Evolutionary conservation across 1,140 invertebrate genomes (phyloP).

Genomic region (Galleria mellonella): DNA sequence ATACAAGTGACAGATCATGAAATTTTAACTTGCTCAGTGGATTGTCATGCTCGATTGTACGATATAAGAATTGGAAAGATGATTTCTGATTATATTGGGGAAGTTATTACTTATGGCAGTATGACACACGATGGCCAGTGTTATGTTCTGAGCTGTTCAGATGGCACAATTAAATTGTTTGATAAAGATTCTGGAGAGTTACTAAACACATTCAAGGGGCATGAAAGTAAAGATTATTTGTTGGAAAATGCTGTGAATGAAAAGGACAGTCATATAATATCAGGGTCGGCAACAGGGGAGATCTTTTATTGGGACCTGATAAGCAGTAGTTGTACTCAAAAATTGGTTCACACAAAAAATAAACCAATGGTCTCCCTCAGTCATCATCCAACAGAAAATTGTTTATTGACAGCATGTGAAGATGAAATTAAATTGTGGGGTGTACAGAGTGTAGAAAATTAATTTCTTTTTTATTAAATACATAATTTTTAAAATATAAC

Average conservation of each 20-base stretch:
- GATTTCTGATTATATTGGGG: conserved; percentile 89
- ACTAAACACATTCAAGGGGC: conserved; percentile 83
- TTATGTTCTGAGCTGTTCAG: conserved; percentile 87
- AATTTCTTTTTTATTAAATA: background rate
- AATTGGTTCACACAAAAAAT: conserved; percentile 54
- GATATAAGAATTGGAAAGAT: conserved; percentile 92
- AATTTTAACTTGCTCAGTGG: conserved; percentile 93
- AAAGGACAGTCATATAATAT: conserved; percentile 88
- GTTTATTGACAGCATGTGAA: conserved; percentile 79
- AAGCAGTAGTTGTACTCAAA: conserved; percentile 78
- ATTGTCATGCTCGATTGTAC: conserved; percentile 90
- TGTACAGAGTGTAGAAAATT: conserved; percentile 20
- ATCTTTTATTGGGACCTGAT: conserved; percentile 94
- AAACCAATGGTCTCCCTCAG: conserved; percentile 81
- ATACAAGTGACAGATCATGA: conserved; percentile 91
- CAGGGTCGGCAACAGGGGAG: conserved; percentile 90
- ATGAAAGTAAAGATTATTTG: conserved; percentile 85
- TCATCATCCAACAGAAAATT: conserved; percentile 82
- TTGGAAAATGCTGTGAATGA: conserved; percentile 90
- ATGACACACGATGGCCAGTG: conserved; percentile 92
- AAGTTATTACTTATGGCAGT: conserved; percentile 82
- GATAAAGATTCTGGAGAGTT: conserved; percentile 81
- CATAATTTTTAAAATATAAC: too few relatives aligned
- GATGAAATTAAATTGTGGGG: conserved; percentile 80
- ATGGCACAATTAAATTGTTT: conserved; percentile 87